phyloP scores from a whole-genome alignment of 2,113 vertebrate species.

The Daboia siamensis region DNA sequence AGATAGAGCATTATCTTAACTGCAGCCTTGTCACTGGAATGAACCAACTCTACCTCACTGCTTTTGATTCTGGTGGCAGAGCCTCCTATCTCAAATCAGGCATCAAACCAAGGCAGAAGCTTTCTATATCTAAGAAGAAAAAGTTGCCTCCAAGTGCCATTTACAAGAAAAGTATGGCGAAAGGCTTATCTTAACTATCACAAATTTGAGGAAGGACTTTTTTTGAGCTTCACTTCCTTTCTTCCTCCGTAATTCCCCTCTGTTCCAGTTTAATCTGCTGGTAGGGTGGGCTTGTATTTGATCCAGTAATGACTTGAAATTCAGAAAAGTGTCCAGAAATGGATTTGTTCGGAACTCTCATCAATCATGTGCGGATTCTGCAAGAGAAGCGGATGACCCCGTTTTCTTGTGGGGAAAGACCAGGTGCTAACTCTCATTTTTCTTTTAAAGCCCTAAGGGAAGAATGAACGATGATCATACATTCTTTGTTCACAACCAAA shows the following conservation, averaged over 20 bases:
- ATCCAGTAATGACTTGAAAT: slow-evolving; percentile 17
- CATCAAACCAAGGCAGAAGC: background rate
- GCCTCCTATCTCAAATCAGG: background rate
- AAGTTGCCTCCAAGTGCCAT: no score
- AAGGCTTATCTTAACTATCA: background rate
- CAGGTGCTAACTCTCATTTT: slow-evolving; percentile 56
- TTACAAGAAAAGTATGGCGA: background rate
- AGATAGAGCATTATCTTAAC: background rate
- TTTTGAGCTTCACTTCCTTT: background rate
- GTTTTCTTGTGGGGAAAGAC: slow-evolving; percentile 46
- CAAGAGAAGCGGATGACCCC: slow-evolving; percentile 46
- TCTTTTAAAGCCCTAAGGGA: slow-evolving; percentile 58
- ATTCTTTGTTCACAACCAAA: slow-evolving; percentile 50
- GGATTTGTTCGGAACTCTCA: slow-evolving; percentile 16
- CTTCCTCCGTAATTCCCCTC: background rate
- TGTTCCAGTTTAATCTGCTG: background rate
- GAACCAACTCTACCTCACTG: background rate
- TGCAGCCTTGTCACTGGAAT: background rate
- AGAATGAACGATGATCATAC: slow-evolving; percentile 53
- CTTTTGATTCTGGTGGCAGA: background rate
- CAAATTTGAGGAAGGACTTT: background rate
- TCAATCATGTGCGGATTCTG: slow-evolving; percentile 11
- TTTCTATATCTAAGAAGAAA: background rate
- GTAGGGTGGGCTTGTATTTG: slow-evolving; percentile 6
- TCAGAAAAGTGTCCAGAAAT: background rate